Conservation (phyloP, 1,140 invertebrate genomes). For the Cheumatopsyche charites region DNA sequence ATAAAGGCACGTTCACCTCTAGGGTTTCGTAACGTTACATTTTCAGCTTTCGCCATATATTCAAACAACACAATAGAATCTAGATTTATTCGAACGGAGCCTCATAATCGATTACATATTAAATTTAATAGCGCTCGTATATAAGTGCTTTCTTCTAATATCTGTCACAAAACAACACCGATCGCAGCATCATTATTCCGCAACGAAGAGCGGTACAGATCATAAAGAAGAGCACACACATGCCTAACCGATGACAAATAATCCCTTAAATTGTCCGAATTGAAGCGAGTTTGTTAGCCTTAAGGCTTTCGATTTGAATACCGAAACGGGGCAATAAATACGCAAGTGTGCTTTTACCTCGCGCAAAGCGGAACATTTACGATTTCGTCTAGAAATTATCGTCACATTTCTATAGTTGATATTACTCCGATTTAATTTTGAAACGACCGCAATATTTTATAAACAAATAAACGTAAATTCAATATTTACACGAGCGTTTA, state of each 20-base stretch:
- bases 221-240: conserved; percentile 16
- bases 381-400: neutral
- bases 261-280: conserved; percentile 44
- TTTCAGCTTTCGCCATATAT: no score
- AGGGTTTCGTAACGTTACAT: no score
- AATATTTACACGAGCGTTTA: no score
- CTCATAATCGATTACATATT: neutral
- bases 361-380: neutral
- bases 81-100: no score
- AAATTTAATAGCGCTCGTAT: conserved; percentile 13
- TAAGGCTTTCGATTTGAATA: conserved; percentile 31
- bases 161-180: neutral
- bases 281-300: conserved; percentile 38
- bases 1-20: no score
- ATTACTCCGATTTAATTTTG: neutral
- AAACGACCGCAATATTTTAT: no score
- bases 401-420: neutral
- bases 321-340: conserved; percentile 35
- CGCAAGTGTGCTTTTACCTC: neutral
- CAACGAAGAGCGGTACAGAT: conserved; percentile 2
- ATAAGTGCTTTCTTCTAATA: conserved; percentile 18
- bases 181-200: conserved; percentile 10
- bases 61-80: no score
- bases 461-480: no score
- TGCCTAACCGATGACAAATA: conserved; percentile 38